These are phyloP conservation scores for Agrotis exclamationis DNA, from an alignment of 2,888 invertebrate genomes.

Conservation along the genomic window DNA sequence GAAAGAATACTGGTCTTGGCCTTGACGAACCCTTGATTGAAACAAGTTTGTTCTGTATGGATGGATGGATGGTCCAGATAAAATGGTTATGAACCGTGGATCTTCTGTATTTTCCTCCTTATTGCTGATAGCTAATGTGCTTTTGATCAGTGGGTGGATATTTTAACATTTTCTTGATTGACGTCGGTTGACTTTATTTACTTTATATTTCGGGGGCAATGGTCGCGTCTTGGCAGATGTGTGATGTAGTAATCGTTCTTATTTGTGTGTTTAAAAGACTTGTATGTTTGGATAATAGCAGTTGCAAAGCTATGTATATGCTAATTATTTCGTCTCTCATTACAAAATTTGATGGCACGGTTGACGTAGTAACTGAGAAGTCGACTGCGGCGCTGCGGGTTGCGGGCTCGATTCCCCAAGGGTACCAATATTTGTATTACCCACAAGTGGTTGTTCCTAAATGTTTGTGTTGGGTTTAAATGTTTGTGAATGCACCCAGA, in stretches of 20 bases:
- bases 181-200: conserved; percentile 65
- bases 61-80: no score
- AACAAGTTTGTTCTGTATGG: no score
- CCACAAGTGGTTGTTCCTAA: no score
- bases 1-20: no score
- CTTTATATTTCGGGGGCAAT: conserved; percentile 63
- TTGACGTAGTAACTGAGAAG: no score
- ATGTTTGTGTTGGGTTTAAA: no score
- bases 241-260: conserved; percentile 51
- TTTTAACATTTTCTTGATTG: conserved; percentile 67
- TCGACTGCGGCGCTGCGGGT: no score
- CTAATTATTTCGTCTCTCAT: neutral
- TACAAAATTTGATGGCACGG: neutral
- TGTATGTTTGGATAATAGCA: conserved; percentile 7
- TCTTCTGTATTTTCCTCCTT: conserved; percentile 29
- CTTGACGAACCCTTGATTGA: no score
- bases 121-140: conserved; percentile 68
- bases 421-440: no score
- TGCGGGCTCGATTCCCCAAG: no score
- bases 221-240: conserved; percentile 66
- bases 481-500: no score
- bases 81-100: neutral
- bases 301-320: conserved; percentile 1
- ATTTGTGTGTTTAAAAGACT: conserved; percentile 39
- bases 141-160: conserved; percentile 73